These are phyloP conservation scores for Caenorhabditis elegans DNA, from an alignment of 1,140 invertebrate species.

Conservation along the genomic window WBcel235 BX284606.5:11576001-11576500, in stretches of 20 bases:
- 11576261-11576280: slow-evolving; percentile 46
- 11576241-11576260: slow-evolving; percentile 37
- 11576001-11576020: too few relatives aligned
- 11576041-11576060: too few relatives aligned
- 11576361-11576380: slow-evolving; percentile 66
- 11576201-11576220: too few relatives aligned
- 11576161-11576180: too few relatives aligned
- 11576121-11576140: too few relatives aligned
- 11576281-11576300: slow-evolving; percentile 60
- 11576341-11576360: slow-evolving; percentile 63
- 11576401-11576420: too few relatives aligned
- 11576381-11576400: slow-evolving; percentile 29
- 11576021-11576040: too few relatives aligned
- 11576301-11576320: slow-evolving; percentile 57
- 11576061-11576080: too few relatives aligned
- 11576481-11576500: slow-evolving; percentile 91
- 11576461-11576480: slow-evolving; percentile 93
- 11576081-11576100: too few relatives aligned
- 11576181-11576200: too few relatives aligned
- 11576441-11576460: slow-evolving; percentile 88
- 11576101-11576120: too few relatives aligned
- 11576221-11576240: neutral
- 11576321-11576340: slow-evolving; percentile 66
- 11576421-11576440: slow-evolving; percentile 70
- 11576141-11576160: too few relatives aligned